phyloP scores from a whole-genome alignment of 1,140 invertebrate genomes.

The Pogonus chalceus region DNA sequence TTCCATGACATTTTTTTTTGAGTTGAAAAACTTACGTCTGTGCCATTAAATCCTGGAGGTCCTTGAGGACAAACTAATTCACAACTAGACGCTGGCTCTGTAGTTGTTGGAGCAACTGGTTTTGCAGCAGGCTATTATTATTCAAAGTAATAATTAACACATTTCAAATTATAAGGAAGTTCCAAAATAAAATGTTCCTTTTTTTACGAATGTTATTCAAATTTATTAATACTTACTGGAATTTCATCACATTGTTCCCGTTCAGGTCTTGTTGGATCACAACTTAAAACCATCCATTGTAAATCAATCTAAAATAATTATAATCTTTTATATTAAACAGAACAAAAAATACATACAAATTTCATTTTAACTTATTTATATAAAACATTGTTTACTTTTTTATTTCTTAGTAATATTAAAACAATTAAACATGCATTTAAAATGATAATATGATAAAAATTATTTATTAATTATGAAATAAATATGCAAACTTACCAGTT shows the following conservation, averaged over 20 bases:
- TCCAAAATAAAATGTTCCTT: background rate
- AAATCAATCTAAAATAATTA: conserved; percentile 54
- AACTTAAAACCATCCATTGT: conserved; percentile 71
- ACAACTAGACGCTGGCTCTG: conserved; percentile 14
- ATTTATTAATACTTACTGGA: conserved; percentile 45
- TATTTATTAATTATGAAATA: too few species aligned
- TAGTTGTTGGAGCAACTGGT: background rate
- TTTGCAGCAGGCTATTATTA: too few species aligned
- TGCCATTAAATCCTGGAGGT: conserved; percentile 48
- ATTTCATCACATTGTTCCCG: conserved; percentile 62
- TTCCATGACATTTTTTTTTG: too few species aligned
- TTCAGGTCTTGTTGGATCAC: conserved; percentile 60
- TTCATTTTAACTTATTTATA: too few species aligned
- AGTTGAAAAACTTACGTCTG: conserved; percentile 40
- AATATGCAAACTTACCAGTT: conserved; percentile 12
- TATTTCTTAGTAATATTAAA: too few species aligned
- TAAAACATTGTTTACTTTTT: too few species aligned
- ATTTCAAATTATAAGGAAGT: too few species aligned
- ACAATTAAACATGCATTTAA: too few species aligned
- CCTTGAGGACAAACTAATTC: conserved; percentile 44
- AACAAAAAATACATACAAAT: too few species aligned
- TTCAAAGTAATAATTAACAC: too few species aligned
- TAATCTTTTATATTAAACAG: too few species aligned
- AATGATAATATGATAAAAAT: too few species aligned
- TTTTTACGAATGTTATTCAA: conserved; percentile 3